A percentile compares a stretch with the other conserved stretches of the same genome.
Conservation (phyloP, 2,888 invertebrate genomes). For the Meloe dianella region DNA sequence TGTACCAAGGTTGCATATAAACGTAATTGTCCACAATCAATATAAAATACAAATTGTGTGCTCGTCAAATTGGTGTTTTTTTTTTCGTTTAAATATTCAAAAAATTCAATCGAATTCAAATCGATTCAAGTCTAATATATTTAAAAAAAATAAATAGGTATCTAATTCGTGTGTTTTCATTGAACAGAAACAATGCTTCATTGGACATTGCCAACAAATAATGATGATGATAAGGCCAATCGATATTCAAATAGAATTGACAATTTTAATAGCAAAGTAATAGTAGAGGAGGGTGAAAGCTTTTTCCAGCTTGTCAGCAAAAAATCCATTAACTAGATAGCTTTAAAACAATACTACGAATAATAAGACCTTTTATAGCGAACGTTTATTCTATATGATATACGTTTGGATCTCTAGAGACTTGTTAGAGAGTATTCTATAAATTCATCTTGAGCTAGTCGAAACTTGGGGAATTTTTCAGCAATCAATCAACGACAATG, state of each 20-base stretch:
- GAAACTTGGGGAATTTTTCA: neutral
- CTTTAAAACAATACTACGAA: too few species aligned
- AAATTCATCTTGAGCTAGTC: too few species aligned
- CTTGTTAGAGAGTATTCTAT: too few species aligned
- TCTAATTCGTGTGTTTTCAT: too few species aligned
- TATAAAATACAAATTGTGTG: neutral
- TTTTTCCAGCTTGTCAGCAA: neutral
- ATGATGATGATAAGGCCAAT: neutral
- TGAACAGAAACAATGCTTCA: too few species aligned
- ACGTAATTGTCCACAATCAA: neutral
- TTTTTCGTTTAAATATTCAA: too few species aligned
- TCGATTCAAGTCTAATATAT: neutral
- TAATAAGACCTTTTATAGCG: too few species aligned
- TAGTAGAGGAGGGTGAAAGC: neutral
- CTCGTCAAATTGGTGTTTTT: neutral
- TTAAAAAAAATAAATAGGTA: too few species aligned
- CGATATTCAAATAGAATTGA: neutral
- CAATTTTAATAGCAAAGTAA: neutral
- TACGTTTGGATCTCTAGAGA: too few species aligned
- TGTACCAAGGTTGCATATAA: neutral
- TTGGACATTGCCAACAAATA: conserved; percentile 6
- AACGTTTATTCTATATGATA: too few species aligned
- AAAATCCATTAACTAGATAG: neutral
- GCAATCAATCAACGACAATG: neutral
- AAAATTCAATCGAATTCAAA: neutral